These are phyloP conservation scores for Eumacrocentrus americanus DNA, from an alignment of 2,888 invertebrate species.

Conservation along the genomic window DNA sequence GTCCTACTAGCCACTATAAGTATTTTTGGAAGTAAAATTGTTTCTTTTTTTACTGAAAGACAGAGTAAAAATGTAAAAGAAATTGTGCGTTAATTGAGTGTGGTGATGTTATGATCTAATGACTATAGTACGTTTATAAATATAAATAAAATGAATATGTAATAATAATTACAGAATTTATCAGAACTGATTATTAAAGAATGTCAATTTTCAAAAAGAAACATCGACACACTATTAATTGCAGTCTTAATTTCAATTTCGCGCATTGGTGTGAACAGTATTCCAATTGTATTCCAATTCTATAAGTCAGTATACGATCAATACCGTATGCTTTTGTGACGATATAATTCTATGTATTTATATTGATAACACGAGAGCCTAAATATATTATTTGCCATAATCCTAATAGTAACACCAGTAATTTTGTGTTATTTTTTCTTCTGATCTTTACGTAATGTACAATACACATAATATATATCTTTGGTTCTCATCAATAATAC, in stretches of 20 bases:
- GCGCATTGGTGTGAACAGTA: too few relatives aligned
- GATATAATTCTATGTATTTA: not conserved
- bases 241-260: too few relatives aligned
- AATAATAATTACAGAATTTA: not conserved
- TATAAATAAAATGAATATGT: not conserved
- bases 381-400: conserved; percentile 1
- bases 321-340: not conserved
- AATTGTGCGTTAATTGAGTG: not conserved
- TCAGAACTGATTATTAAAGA: not conserved
- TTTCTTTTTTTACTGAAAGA: not conserved
- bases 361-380: not conserved
- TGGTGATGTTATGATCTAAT: too few relatives aligned
- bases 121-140: not conserved
- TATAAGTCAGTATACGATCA: not conserved
- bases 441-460: conserved; percentile 42
- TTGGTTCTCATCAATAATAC: conserved; percentile 46
- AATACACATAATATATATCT: conserved; percentile 42
- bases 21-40: not conserved
- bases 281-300: too few relatives aligned
- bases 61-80: not conserved
- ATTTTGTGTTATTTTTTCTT: not conserved
- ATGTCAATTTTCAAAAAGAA: too few relatives aligned
- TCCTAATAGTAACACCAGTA: not conserved
- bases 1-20: too few relatives aligned
- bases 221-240: too few relatives aligned